A percentile compares a stretch with the other conserved stretches of the same genome.
Evolutionary conservation across 2,888 invertebrate species (phyloP).

Genomic region (Augochlorella aurata): DNA sequence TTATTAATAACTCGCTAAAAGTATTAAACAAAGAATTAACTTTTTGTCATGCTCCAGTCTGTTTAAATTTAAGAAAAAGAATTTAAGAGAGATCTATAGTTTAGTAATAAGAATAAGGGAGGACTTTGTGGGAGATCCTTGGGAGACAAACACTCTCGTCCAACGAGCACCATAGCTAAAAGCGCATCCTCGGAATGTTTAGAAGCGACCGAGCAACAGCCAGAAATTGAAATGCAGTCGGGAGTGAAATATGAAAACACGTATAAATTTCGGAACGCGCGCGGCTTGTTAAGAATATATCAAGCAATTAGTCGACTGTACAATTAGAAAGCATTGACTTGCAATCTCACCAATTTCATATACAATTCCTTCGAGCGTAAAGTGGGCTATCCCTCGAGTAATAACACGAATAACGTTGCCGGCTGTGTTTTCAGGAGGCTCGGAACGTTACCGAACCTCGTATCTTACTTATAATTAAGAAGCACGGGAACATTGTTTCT

Average conservation of each 20-base stretch:
- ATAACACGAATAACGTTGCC: neutral
- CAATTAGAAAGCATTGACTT: constrained; percentile 41
- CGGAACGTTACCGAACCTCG: constrained; percentile 19
- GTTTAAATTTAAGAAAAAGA: no score
- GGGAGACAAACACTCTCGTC: no score
- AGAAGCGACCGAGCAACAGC: no score
- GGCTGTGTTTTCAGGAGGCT: neutral
- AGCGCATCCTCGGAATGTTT: no score
- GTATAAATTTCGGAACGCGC: neutral
- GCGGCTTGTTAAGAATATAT: neutral
- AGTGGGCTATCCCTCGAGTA: constrained; percentile 31
- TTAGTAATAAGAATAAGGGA: no score
- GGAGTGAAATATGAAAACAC: neutral
- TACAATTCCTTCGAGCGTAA: constrained; percentile 40
- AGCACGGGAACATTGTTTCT: constrained; percentile 17
- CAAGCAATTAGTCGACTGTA: constrained; percentile 20
- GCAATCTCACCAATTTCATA: constrained; percentile 28
- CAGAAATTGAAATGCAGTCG: neutral
- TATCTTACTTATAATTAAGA: constrained; percentile 21
- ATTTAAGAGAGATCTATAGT: no score
- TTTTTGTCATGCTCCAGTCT: no score
- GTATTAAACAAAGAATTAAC: no score
- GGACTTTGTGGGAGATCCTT: no score
- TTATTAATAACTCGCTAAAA: no score
- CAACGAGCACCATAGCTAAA: no score